Evolutionary conservation across 2,113 vertebrate genomes (phyloP), one percentile per base, ranked within the genome.

Genomic region (Chlorodrepanis virens): DNA sequence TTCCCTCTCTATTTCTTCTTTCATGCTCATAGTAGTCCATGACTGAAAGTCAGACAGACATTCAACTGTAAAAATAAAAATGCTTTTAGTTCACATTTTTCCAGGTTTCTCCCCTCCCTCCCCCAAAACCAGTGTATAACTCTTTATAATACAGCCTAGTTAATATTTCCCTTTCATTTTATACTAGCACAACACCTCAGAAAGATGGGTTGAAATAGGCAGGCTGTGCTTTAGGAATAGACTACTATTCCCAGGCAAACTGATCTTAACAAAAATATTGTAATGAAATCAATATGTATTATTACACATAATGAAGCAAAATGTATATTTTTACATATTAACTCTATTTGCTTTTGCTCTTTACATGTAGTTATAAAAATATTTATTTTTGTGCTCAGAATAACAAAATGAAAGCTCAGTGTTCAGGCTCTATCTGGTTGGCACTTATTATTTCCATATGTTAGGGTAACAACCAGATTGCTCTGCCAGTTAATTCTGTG

Each of bases 361-460:
- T 97, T 90, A 93, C 69, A 82, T 95, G 67, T 82, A 95, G 92
- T 89, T 90, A 84, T 89, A 92, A 95, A 97, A 97, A 97, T 96
- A 97, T 97, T 96, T 95, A 89, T 96, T 97, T 96, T 97, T 93
- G 90, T 93, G 83, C 93, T 95, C 96, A 93, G 94, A 94, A 95
- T 94, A 97, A 95, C 81, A 94, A 95, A 95, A 96, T 72, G 90
- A 96, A 96, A 95, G 61, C 80, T 94, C 72, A 70, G 80, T 49
- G 63, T 92, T 96, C 93, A 95, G 79, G n/a, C 53, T 95, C 84
- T 97, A 97, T 96, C 90, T 93, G 92, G 56, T 93, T 94, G 96
- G 93, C 72, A 94, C 52, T 97, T 97, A 97, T 97, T 95, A 93
- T 92, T 96, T 93, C 96, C 97, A 97, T 97, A 96, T 97, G 97